Percentiles rank a stretch among this genome's conserved stretches.
Conservation (phyloP, 2,888 invertebrate genomes). For the Ochropacha duplaris region DNA sequence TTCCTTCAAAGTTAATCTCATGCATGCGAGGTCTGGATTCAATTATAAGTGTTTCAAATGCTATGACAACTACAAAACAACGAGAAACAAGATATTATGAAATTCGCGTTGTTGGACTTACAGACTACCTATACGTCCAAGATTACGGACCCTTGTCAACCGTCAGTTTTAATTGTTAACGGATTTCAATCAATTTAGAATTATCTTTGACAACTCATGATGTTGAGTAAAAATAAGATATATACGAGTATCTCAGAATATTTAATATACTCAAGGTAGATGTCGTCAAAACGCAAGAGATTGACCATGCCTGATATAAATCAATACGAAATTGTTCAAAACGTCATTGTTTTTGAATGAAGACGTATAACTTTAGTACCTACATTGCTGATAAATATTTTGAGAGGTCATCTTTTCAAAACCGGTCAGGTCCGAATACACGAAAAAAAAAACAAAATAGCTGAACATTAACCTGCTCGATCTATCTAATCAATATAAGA, state of each 20-base stretch:
- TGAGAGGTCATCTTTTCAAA: no score
- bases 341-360: no score
- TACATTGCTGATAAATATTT: no score
- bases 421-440: no score
- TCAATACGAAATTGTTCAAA: no score
- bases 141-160: constrained; percentile 25
- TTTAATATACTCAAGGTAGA: neutral
- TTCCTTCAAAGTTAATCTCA: constrained; percentile 37
- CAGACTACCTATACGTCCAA: constrained; percentile 3
- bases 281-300: no score
- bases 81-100: constrained; percentile 8
- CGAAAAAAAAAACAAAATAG: no score
- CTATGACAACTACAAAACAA: constrained; percentile 61
- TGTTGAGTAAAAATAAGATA: neutral
- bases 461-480: no score
- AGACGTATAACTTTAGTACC: no score
- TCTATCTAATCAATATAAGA: no score
- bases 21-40: constrained; percentile 43
- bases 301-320: no score
- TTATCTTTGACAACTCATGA: constrained; percentile 8
- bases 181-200: constrained; percentile 25
- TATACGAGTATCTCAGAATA: neutral
- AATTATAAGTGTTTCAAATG: constrained; percentile 63
- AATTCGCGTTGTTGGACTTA: neutral
- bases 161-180: constrained; percentile 56